phyloP scores from a whole-genome alignment of 2,797 vertebrate species.

The Coilia nasus region DNA sequence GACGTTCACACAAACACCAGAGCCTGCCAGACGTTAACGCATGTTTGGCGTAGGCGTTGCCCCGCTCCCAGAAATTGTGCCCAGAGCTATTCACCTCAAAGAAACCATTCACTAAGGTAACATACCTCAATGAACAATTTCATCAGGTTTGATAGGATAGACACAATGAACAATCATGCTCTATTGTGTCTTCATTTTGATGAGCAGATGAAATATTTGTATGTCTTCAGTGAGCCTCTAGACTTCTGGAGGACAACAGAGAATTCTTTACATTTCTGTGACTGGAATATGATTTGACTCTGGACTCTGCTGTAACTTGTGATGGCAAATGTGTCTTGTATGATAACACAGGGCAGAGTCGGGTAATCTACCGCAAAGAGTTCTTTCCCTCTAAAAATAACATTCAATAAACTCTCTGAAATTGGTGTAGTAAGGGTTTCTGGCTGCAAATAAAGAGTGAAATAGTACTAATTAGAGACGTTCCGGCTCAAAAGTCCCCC shows the following conservation, averaged over 20 bases:
- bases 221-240: constrained; percentile 37
- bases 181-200: constrained; percentile 72
- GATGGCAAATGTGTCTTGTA: not conserved
- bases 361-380: not conserved
- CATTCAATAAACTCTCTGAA: constrained; percentile 1
- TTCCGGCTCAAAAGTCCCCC: constrained; percentile 64
- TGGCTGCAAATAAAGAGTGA: constrained; percentile 58
- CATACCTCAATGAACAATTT: constrained; percentile 73
- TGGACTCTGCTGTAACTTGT: not conserved
- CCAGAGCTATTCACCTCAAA: constrained; percentile 67
- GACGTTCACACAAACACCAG: constrained; percentile 14
- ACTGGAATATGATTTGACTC: constrained; percentile 15
- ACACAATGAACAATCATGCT: constrained; percentile 77
- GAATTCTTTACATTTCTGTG: constrained; percentile 39
- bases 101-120: constrained; percentile 64
- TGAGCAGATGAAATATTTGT: constrained; percentile 51
- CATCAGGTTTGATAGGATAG: constrained; percentile 76
- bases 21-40: constrained; percentile 41
- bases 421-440: not conserved
- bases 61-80: constrained; percentile 66
- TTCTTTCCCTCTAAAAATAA: not conserved
- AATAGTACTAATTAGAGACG: constrained; percentile 71
- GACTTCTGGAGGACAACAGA: constrained; percentile 31
- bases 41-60: constrained; percentile 61
- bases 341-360: not conserved